phyloP scores from a whole-genome alignment of 2,113 vertebrate genomes.

The Callorhinus ursinus region DNA sequence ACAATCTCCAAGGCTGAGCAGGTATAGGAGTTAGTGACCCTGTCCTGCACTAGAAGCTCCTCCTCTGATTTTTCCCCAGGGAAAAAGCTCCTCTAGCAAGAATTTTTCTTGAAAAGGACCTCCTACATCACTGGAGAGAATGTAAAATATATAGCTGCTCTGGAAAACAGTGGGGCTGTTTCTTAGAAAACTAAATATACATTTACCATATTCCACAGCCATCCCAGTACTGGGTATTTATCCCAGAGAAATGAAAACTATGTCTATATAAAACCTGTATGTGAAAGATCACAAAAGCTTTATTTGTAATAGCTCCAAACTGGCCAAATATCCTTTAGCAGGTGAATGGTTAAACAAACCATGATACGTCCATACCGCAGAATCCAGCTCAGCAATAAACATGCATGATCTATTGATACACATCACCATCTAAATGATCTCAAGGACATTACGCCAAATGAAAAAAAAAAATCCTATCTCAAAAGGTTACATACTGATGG shows the following conservation, averaged over 20 bases:
- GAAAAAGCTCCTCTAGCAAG: background rate
- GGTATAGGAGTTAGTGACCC: background rate
- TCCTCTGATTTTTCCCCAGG: background rate
- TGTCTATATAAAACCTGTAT: background rate
- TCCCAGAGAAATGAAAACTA: background rate
- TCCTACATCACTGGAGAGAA: background rate
- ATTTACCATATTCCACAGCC: background rate
- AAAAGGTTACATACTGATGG: background rate
- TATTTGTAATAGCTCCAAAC: background rate
- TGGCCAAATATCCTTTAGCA: background rate
- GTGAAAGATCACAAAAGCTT: background rate
- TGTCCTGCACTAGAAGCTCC: accelerated
- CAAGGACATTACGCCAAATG: background rate
- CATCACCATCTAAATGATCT: background rate
- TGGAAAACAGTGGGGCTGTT: background rate
- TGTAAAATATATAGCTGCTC: background rate
- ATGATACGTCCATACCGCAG: too few species aligned
- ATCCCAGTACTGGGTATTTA: background rate
- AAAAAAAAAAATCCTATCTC: background rate
- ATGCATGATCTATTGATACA: background rate
- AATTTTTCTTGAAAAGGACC: background rate
- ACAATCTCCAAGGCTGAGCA: background rate
- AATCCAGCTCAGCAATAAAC: background rate
- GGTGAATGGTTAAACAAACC: background rate
- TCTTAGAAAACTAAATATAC: background rate